These are phyloP conservation scores for Linyphia triangularis DNA, from an alignment of 2,888 invertebrate genomes.

Conservation along the genomic window DNA sequence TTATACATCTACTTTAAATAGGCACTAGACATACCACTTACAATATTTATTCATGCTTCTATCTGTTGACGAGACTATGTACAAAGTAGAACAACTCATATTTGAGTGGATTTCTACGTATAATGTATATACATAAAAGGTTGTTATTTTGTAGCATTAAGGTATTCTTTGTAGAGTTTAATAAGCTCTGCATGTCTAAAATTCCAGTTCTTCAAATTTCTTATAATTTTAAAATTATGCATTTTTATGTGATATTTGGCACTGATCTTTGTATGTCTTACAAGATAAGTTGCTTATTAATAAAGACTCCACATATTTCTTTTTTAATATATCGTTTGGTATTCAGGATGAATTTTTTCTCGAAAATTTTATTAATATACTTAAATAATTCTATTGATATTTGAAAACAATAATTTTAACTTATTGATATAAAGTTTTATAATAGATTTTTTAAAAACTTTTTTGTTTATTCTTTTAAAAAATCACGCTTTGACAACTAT, in stretches of 20 bases:
- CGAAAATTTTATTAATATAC: too few relatives aligned
- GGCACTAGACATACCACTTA: constrained; percentile 42
- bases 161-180: constrained; percentile 16
- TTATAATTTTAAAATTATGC: not conserved
- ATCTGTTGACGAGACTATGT: constrained; percentile 12
- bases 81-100: not conserved
- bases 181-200: constrained; percentile 37
- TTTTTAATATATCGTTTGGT: too few relatives aligned
- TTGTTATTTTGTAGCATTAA: not conserved
- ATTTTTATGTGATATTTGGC: not conserved
- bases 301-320: too few relatives aligned
- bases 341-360: too few relatives aligned
- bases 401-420: too few relatives aligned
- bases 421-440: too few relatives aligned
- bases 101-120: too few relatives aligned
- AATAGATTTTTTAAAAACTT: too few relatives aligned
- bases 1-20: constrained; percentile 43
- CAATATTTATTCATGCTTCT: constrained; percentile 4
- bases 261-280: not conserved
- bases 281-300: too few relatives aligned
- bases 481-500: too few relatives aligned
- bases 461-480: too few relatives aligned
- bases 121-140: not conserved
- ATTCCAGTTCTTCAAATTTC: not conserved
- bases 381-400: too few relatives aligned